Evolutionary conservation across 2,113 vertebrate genomes (phyloP).

Genomic region (Corythornis madagascariensis): DNA sequence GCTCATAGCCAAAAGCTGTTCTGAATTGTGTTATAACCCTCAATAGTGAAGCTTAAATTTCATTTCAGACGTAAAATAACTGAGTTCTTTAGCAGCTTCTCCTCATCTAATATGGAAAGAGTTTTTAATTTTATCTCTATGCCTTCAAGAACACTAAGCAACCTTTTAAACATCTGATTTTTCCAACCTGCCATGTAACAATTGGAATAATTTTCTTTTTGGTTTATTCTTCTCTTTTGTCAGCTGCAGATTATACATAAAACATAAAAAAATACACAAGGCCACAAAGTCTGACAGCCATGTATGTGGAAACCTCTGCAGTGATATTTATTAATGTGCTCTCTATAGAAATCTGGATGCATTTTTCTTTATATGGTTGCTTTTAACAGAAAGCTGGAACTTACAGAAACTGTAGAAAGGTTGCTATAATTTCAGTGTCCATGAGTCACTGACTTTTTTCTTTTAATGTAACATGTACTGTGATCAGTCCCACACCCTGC

Average conservation of each 20-base stretch:
- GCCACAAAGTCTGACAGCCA: neutral
- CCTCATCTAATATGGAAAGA: neutral
- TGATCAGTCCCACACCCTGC: neutral
- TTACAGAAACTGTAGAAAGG: neutral
- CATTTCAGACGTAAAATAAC: slow-evolving; percentile 17
- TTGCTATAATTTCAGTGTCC: neutral
- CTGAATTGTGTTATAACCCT: neutral
- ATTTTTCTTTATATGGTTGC: neutral
- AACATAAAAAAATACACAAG: neutral
- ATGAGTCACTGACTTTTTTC: neutral
- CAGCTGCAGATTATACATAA: neutral
- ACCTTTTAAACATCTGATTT: slow-evolving; percentile 5
- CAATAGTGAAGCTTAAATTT: neutral
- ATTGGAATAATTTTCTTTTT: slow-evolving; percentile 6
- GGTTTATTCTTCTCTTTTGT: neutral
- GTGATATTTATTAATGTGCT: neutral
- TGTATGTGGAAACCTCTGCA: neutral
- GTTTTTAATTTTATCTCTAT: neutral
- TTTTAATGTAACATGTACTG: neutral
- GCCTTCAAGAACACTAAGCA: slow-evolving; percentile 3
- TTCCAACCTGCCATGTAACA: slow-evolving; percentile 14
- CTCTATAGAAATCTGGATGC: neutral
- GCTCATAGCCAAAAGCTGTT: neutral
- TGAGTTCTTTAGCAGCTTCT: neutral
- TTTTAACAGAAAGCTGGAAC: neutral